These are phyloP conservation scores for Piliocolobus tephrosceles DNA, from an alignment of 2,113 vertebrate genomes.

Conservation along the genomic window DNA sequence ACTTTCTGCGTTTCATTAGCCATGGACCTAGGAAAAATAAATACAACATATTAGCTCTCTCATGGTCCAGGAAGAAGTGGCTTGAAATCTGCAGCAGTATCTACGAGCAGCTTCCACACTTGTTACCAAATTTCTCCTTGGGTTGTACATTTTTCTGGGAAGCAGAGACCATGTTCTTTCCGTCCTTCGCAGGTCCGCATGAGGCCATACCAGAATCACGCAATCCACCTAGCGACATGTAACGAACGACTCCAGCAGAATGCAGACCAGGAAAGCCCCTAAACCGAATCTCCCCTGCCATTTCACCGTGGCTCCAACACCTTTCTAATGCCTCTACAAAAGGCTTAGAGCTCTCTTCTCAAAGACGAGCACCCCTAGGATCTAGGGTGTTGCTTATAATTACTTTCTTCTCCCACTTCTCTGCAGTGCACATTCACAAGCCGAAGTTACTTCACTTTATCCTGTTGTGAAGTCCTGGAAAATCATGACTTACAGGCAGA, in stretches of 20 bases:
- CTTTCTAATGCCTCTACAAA: neutral
- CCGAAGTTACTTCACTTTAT: neutral
- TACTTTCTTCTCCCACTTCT: neutral
- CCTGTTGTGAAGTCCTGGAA: neutral
- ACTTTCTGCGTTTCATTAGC: neutral
- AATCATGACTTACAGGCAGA: neutral
- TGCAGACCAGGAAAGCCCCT: neutral
- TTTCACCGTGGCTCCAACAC: neutral
- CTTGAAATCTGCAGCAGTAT: neutral
- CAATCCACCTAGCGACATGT: no score
- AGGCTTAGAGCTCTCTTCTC: no score
- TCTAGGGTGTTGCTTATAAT: neutral
- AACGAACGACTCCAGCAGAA: neutral
- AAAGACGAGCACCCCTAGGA: fast-evolving
- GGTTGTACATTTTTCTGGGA: neutral
- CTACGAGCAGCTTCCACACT: neutral
- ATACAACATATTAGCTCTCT: neutral
- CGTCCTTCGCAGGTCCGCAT: neutral
- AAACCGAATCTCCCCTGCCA: neutral
- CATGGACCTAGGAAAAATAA: slow-evolving; percentile 44
- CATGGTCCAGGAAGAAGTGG: neutral
- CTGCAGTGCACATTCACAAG: fast-evolving
- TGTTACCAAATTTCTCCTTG: neutral
- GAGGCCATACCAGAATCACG: neutral
- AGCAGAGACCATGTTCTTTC: neutral